phyloP scores from a whole-genome alignment of 1,140 invertebrate genomes.

The Copidosoma floridanum region DNA sequence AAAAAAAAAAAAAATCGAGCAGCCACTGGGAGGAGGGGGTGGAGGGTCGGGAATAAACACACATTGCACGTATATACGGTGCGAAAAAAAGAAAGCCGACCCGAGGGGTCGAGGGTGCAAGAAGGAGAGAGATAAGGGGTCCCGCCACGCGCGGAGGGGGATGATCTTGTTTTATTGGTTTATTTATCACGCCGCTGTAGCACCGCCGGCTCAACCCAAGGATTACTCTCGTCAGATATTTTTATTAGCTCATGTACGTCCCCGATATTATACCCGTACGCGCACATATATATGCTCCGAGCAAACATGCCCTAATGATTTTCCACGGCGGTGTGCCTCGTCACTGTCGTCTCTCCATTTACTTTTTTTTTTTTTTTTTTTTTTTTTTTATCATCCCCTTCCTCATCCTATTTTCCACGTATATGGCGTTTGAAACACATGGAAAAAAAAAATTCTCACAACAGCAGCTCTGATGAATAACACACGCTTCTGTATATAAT shows the following conservation, averaged over 20 bases:
- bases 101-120: not conserved
- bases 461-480: too few species aligned
- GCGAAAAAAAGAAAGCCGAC: constrained; percentile 1
- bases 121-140: not conserved
- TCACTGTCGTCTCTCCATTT: too few species aligned
- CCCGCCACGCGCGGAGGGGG: constrained; percentile 8
- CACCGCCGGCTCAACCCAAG: constrained; percentile 24
- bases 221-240: constrained; percentile 44
- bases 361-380: too few species aligned
- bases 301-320: not conserved
- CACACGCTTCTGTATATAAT: too few species aligned
- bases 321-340: not conserved
- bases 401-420: too few species aligned
- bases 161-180: constrained; percentile 42
- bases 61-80: not conserved
- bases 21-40: not conserved
- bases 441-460: too few species aligned
- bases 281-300: too few species aligned
- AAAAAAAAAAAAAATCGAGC: too few species aligned
- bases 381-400: too few species aligned
- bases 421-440: too few species aligned
- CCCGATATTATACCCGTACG: not conserved
- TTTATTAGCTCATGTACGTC: not conserved
- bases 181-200: constrained; percentile 41
- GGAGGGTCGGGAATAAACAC: not conserved